Evolutionary conservation across 1,140 invertebrate genomes (phyloP), one percentile per base, ranked within the genome.

Genomic region (Hyposmocoma kahamanoa): DNA sequence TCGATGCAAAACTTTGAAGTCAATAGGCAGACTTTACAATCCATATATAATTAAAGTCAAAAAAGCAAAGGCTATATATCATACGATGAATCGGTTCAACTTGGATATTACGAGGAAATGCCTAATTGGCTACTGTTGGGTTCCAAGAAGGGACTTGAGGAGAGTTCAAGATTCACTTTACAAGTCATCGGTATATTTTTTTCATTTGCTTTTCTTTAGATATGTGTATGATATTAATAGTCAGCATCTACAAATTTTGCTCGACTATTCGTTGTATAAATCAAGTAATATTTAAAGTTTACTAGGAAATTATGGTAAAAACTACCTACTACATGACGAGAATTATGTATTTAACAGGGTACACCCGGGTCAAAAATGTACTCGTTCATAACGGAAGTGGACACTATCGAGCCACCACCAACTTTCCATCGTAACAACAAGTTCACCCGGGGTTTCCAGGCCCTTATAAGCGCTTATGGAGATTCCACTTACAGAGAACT

Each of bases 91-190:
- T 53, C 42, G 72, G 42, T 80, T 85, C 69, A 93, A 92, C 53
- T 85, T 93, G 73, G 93, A 94, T 63, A 91, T 94, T 1, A 93
- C 92, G 3, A 95, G 95, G 63, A 92, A 92, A 58, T 96, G 95
- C 84, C 86, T 98, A 15, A 96, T 98, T 51, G 96, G 93, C 5
- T 95, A 97, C 79, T 96, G 94, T 70, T 98, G 96, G 96, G 92
- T 96, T 39, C 93, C 96, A 0, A 88, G 90, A 2, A 65, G 87
- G 17, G 95, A 97, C 68, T 86, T 97, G 13, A 88, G 90, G n/a
- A 82, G 87, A 39, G 94, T 98, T 30, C 92, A 95, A 54, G 87
- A 91, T 46, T 92, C 92, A 53, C 95, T 94, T 80, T n/a, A n/a
- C n/a, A n/a, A n/a, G n/a, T n/a, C n/a, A n/a, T 95, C 96, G 60